phyloP scores from a whole-genome alignment of 1,140 invertebrate species.

The Listronotus bonariensis region DNA sequence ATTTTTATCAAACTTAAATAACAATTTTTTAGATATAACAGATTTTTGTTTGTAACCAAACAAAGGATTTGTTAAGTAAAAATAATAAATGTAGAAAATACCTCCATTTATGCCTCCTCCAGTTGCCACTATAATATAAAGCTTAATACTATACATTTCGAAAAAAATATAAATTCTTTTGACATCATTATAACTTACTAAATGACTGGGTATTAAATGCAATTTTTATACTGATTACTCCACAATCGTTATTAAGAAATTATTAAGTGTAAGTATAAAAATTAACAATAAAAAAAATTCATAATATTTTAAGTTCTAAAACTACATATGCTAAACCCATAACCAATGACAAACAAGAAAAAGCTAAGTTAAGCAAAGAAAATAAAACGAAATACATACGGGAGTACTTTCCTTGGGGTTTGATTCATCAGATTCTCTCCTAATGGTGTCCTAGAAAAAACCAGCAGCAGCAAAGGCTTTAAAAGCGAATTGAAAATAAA shows the following conservation, averaged over 20 bases:
- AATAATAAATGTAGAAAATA: too few species aligned
- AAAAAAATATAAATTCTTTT: too few species aligned
- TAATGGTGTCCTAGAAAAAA: conserved; percentile 55
- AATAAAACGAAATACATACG: conserved; percentile 60
- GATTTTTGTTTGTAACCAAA: too few species aligned
- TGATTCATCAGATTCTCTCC: conserved; percentile 37
- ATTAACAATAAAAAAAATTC: neutral
- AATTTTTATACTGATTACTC: neutral
- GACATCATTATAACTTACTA: neutral
- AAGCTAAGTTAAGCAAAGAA: conserved; percentile 35
- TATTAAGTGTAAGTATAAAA: too few species aligned
- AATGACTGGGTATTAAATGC: neutral
- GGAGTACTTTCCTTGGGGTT: conserved; percentile 60
- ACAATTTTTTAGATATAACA: too few species aligned
- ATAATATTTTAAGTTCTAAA: neutral
- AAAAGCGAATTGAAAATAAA: conserved; percentile 52
- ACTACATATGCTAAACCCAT: conserved; percentile 8
- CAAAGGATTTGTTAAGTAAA: too few species aligned
- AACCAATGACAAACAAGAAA: conserved; percentile 18
- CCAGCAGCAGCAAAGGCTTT: conserved; percentile 31
- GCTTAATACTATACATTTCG: too few species aligned
- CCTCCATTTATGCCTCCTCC: too few species aligned
- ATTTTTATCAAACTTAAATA: too few species aligned
- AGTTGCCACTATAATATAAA: too few species aligned
- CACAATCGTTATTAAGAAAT: neutral